Evolutionary conservation across 2,797 vertebrate genomes (phyloP).

Genomic region (Typhlichthys eigenmanni): DNA sequence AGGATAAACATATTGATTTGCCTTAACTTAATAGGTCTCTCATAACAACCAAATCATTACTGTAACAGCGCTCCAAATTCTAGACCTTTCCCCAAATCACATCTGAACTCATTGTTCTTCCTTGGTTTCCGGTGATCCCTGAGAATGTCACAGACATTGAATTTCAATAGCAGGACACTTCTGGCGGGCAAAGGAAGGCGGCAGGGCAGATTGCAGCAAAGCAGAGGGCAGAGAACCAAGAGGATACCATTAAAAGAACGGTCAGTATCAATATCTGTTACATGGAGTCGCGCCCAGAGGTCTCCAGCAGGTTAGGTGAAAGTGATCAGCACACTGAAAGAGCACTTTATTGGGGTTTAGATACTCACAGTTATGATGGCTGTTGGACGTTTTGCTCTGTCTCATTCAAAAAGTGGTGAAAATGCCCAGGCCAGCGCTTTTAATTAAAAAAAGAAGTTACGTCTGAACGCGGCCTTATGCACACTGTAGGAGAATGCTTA

Average conservation of each 20-base stretch:
- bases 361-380: background rate
- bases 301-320: background rate
- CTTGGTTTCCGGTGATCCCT: constrained; percentile 2
- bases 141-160: constrained; percentile 9
- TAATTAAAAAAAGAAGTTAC: too few species aligned
- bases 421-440: background rate
- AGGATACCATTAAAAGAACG: constrained; percentile 9
- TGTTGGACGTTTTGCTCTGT: background rate
- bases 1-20: background rate
- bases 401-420: background rate
- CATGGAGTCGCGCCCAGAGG: background rate
- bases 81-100: background rate
- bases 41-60: background rate
- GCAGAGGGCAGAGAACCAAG: constrained; percentile 6
- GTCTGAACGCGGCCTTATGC: too few species aligned
- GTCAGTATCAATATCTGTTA: constrained; percentile 8
- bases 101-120: constrained; percentile 13
- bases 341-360: background rate
- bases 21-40: background rate
- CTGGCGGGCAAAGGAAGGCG: background rate
- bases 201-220: background rate
- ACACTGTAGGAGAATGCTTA: background rate
- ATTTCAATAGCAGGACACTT: constrained; percentile 9
- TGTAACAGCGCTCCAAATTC: background rate
- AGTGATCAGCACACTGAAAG: background rate